Base-by-base conservation (phyloP, 2,888 invertebrate species). In the Reticulitermes lucifugus region DNA sequence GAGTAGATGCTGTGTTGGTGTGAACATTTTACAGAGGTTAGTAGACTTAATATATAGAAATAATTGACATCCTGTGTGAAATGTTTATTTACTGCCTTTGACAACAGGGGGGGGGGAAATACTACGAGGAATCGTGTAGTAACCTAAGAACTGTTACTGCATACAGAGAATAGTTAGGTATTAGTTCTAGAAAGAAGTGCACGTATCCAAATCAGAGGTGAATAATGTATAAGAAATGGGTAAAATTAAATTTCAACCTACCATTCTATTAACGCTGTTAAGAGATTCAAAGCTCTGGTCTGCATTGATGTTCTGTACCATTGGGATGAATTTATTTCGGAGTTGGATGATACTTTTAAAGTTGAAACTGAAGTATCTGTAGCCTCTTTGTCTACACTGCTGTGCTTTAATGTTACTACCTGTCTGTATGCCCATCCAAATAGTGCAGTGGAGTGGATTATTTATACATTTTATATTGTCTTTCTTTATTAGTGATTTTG, bases 41-140 rank as follows among this genome's bases (percentile, higher is more conserved):
- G 35, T 84, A 21, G 79, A 65, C 65, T 65, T 73, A 71, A 85
- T 55, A 80, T 81, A n/a, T 29, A 41, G 18, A n/a, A 55, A 70
- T 75, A 83, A 83, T 55, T 83, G 83, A 75, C 83, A 85, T 84
- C 80, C 84, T 83, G 83, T 70, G 84, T 71, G 65, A 84, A 87
- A 87, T 86, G 87, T 87, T 86, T 87, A 86, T 86, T 80, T 86
- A 84, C 84, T 79, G 83, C 79, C 46, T 77, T 83, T 85, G 87
- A 86, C 85, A 86, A 87, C 75, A 85, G 83, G 75, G 84, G 84
- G 84, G 84, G 35, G 82, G 86, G 85, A 86, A 87, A 86, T 87
- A 87, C 85, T 86, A 86, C 85, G 86, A 87, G 83, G 85, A 86
- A 70, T 70, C 79, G 82, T 65, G 51, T 83, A 83, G 83, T 83